Evolutionary conservation across 2,113 vertebrate genomes (phyloP).

Genomic region (Anoura caudifer): DNA sequence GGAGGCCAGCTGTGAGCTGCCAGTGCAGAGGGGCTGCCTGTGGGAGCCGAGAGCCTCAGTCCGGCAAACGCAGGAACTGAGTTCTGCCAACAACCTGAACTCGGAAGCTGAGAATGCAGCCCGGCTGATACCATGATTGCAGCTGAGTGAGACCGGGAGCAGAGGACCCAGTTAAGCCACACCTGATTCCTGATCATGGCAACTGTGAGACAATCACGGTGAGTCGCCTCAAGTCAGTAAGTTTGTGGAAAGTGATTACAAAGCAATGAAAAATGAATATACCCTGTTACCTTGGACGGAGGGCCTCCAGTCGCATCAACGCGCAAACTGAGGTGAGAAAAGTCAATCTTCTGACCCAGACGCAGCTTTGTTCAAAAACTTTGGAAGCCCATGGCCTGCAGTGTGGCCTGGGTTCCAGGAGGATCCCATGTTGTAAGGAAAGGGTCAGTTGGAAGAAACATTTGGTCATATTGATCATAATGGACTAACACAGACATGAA

Average conservation of each 20-base stretch:
- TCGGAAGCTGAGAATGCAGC: not conserved
- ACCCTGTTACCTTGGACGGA: not conserved
- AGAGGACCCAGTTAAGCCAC: not conserved
- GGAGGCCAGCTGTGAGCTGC: no score
- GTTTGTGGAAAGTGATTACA: not conserved
- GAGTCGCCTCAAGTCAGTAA: not conserved
- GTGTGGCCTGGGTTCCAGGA: not conserved
- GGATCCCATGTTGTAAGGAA: not conserved
- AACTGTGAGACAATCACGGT: not conserved
- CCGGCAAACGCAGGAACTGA: not conserved
- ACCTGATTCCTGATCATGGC: not conserved
- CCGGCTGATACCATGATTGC: no score
- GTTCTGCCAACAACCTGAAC: not conserved
- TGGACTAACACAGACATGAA: not conserved
- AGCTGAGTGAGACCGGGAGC: not conserved
- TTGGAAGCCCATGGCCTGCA: not conserved
- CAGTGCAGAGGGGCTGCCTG: not conserved
- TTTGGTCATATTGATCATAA: not conserved
- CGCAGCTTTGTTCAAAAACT: not conserved
- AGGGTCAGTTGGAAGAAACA: not conserved
- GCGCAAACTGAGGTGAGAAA: not conserved
- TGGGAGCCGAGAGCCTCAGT: not conserved
- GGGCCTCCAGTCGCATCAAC: not conserved
- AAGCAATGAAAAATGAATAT: not conserved
- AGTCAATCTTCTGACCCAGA: not conserved